Conservation (phyloP, 2,113 vertebrate genomes). For the Casuarius casuarius region DNA sequence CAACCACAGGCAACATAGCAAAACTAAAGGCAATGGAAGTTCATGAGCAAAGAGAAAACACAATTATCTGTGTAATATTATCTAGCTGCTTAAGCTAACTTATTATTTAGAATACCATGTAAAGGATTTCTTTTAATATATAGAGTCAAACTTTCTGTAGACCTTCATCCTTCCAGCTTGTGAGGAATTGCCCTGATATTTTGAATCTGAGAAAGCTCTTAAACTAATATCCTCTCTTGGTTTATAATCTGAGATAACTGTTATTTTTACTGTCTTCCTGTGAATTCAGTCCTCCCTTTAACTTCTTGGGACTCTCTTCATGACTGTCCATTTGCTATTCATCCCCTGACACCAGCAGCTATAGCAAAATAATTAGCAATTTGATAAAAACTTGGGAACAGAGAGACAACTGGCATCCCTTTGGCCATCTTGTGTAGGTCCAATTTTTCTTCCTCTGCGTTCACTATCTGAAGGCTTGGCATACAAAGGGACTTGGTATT, state of each 20-base stretch:
- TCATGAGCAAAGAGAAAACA: neutral
- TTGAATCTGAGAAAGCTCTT: neutral
- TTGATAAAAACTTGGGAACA: neutral
- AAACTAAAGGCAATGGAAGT: neutral
- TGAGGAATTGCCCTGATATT: neutral
- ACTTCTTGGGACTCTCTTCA: neutral
- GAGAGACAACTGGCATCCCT: neutral
- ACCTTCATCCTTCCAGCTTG: neutral
- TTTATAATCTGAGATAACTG: neutral
- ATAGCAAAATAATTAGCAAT: neutral
- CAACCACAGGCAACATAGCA: neutral
- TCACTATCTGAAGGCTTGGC: neutral
- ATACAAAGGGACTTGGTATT: neutral
- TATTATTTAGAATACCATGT: neutral
- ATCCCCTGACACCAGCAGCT: neutral
- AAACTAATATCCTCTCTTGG: neutral
- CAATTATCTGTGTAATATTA: neutral
- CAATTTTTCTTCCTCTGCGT: neutral
- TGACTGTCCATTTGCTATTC: neutral
- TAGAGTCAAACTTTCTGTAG: neutral
- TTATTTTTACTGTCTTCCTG: neutral
- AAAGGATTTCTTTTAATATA: neutral
- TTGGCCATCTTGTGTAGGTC: neutral
- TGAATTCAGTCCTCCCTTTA: neutral
- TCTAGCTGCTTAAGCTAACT: neutral